Conservation (phyloP, 2,888 invertebrate species). For the Lasioglossum pauxillum region DNA sequence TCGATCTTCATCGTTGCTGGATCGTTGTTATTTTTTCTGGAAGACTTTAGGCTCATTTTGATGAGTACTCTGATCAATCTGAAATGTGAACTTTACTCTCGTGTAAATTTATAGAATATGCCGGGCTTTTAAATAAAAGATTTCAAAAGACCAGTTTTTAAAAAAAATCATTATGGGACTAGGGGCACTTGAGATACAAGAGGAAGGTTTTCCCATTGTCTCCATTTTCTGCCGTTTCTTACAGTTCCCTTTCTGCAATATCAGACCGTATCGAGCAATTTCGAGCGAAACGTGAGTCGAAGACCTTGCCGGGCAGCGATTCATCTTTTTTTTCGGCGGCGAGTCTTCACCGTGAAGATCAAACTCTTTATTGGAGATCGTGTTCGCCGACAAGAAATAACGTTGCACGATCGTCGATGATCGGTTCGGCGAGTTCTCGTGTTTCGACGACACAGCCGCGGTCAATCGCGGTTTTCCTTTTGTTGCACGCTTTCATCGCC, state of each 20-base stretch:
- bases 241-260: conserved; percentile 31
- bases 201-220: not conserved
- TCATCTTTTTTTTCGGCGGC: not conserved
- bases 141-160: no score
- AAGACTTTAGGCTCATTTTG: not conserved
- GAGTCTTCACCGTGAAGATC: conserved; percentile 42
- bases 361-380: conserved; percentile 41
- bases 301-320: conserved; percentile 16
- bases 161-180: no score
- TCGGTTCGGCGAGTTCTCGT: conserved; percentile 39
- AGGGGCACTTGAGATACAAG: not conserved
- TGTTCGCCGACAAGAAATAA: conserved; percentile 34
- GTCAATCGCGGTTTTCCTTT: conserved; percentile 28
- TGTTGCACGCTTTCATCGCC: conserved; percentile 19
- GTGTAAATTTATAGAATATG: no score
- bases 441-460: conserved; percentile 33
- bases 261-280: conserved; percentile 48
- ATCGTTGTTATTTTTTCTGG: not conserved
- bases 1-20: not conserved
- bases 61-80: no score
- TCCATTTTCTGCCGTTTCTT: not conserved
- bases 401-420: conserved; percentile 38
- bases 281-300: conserved; percentile 39
- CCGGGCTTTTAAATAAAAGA: no score
- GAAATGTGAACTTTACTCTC: no score